Base-by-base conservation (phyloP, 2,797 vertebrate genomes). In the Peromyscus eremicus region DNA sequence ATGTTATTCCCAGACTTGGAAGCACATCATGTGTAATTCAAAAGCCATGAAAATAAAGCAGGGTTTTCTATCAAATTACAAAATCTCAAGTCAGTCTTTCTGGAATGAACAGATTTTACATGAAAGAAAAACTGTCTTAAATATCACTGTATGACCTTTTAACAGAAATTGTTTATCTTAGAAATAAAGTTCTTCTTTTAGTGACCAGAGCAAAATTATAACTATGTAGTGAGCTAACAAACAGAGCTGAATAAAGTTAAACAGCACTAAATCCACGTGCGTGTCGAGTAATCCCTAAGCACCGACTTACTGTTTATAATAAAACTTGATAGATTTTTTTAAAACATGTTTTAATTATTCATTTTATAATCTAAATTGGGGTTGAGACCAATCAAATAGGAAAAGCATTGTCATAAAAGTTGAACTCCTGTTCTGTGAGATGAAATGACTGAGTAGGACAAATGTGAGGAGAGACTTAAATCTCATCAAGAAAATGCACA, bases 161-260 rank as follows among this genome's bases (percentile, higher is more conserved):
- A 81, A 68, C 23, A 89, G 13, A 82, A 93, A 55, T 46, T 77
- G 40, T 68, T 96, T 92, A 79, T 46, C 34, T 73, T 86, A 82
- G 62, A 85, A 90, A 86, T 71, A 93, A 94, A 89, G 55, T 4
- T 5, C 34, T 77, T 10, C 34, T 76, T 93, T 83, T 91, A 11
- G 40, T 92, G 71, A 83, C 62, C 34, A 62, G n/a, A 83, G 32
- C 4, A 91, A 89, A 85, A 62, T 89, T 62, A 86, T 52, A 75
- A 60, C 13, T 43, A 66, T 64, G n/a, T 46, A 73, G 46, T 79
- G 9, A 83, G 73, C 49, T 92, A 81, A 89, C 32, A 88, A n/a
- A 40, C 60, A 32, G 94, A 82, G 40, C 49, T 75, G 77, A 77
- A 94, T 23, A 64, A 89, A 85, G 19, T 86, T 93, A 84, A 89